Evolutionary conservation across 1,140 invertebrate genomes (phyloP), one percentile per base, ranked within the genome.

Genomic region (Drosophila nannoptera): DNA sequence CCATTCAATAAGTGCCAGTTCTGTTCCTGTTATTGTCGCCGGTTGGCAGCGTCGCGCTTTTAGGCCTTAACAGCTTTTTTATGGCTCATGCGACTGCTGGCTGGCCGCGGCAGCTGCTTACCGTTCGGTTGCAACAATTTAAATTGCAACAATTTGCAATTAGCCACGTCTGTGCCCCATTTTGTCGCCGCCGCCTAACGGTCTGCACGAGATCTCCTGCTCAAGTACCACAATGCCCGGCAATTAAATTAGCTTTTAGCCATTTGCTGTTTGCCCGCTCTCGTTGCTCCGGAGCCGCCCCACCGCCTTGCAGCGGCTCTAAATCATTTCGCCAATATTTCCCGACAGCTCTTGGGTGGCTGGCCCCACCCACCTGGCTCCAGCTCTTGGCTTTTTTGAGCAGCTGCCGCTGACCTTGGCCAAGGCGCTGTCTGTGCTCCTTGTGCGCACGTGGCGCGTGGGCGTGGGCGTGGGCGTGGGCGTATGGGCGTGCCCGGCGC

Each of bases 61-160:
- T 78, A 75, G 78, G 77, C 77, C 69, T 69, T 68, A 70, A 66
- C 73, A 67, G 62, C 72, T 69, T 77, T 75, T 75, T 78, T 71
- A 69, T 69, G 36, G 65, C 40, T 49, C 63, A 55, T 73, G 74
- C 72, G 66, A 52, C 50, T 33, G 58, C 50, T 33, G 40, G 40
- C 54, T 38, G 38, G 53, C 53, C 43, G 38, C 16, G 46, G 53
- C 33, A 22, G 52, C 56, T 65, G 68, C 76, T 67, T 77, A 77
- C 81, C 69, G 74, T 84, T 80, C 42, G 59, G 55, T 65, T 64
- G 61, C 64, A 81, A 81, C 81, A 86, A 86, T 86, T 86, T 86
- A 72, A 86, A 86, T 86, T 86, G 81, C 81, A 77, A 81, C 81
- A 86, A 77, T 86, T 86, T 86, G 75, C 81, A 86, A 86, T 86